phyloP scores from a whole-genome alignment of 2,888 invertebrate genomes.

The Oegoconia quadripuncta region DNA sequence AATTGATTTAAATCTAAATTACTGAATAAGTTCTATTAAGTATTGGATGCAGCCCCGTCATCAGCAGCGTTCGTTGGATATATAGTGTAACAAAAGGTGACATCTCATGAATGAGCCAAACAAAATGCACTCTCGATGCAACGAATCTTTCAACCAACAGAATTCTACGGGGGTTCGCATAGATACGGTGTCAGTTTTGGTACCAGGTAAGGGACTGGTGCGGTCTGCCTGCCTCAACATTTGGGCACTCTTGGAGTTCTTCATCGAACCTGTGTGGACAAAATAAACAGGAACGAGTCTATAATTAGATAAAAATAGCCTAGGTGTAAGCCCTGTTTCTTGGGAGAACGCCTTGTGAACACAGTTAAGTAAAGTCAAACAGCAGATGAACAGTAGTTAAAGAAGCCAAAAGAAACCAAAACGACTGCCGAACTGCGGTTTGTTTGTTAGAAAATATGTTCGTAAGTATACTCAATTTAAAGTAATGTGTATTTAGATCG shows the following conservation, averaged over 20 bases:
- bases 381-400: conserved; percentile 26
- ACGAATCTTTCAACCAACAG: conserved; percentile 45
- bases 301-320: conserved; percentile 46
- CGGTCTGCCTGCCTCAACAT: conserved; percentile 82
- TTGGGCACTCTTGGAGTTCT: conserved; percentile 83
- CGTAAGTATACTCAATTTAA: no score
- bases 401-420: conserved; percentile 38
- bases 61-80: conserved; percentile 49
- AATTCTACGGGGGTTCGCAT: conserved; percentile 64
- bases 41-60: conserved; percentile 52
- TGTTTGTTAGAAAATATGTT: conserved; percentile 23
- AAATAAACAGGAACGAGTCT: conserved; percentile 67
- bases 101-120: conserved; percentile 46
- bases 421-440: conserved; percentile 31
- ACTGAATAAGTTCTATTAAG: conserved; percentile 30
- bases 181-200: conserved; percentile 58
- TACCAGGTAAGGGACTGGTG: conserved; percentile 81
- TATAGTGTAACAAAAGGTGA: conserved; percentile 41
- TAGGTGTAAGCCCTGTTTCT: conserved; percentile 33
- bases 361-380: conserved; percentile 26
- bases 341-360: conserved; percentile 32
- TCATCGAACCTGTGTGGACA: conserved; percentile 81
- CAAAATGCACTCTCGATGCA: conserved; percentile 57
- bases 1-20: conserved; percentile 9
- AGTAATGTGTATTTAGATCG: no score